A percentile compares a stretch with the other conserved stretches of the same genome.
Conservation (phyloP, 2,888 invertebrate genomes). For the Pachydiplax longipennis region DNA sequence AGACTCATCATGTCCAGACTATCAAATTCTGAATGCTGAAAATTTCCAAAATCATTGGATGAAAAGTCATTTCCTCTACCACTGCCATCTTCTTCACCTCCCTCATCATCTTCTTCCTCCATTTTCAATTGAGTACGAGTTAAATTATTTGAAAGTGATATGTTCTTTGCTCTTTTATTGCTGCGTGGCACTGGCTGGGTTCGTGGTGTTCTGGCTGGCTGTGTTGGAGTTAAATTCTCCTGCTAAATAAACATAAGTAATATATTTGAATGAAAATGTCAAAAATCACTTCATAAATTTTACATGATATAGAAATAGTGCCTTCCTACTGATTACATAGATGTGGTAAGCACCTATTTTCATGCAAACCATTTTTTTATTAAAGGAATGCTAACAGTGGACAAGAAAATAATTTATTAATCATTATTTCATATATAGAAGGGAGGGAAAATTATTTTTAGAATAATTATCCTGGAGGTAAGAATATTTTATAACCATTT, state of each 20-base stretch:
- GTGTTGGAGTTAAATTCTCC: neutral
- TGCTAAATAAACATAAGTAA: neutral
- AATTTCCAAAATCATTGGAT: conserved; percentile 22
- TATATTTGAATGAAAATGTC: neutral
- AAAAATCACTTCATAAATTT: too few species aligned
- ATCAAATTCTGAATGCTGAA: conserved; percentile 61
- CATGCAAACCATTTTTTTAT: too few species aligned
- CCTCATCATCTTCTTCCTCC: conserved; percentile 50
- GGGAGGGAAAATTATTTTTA: too few species aligned
- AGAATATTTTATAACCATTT: too few species aligned
- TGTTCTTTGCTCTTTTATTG: conserved; percentile 23
- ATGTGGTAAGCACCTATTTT: too few species aligned
- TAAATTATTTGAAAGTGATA: neutral
- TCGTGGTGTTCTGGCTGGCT: neutral
- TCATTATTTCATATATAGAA: too few species aligned
- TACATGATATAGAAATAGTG: too few species aligned
- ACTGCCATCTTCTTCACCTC: conserved; percentile 51
- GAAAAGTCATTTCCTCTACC: conserved; percentile 51
- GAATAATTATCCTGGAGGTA: too few species aligned
- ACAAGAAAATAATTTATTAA: too few species aligned
- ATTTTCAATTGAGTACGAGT: neutral
- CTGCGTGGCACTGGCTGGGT: neutral
- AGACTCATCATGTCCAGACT: conserved; percentile 79
- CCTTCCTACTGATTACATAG: too few species aligned
- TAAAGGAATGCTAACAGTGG: too few species aligned